Conservation (phyloP, 2,797 vertebrate species). For the Muscicapa comitata region DNA sequence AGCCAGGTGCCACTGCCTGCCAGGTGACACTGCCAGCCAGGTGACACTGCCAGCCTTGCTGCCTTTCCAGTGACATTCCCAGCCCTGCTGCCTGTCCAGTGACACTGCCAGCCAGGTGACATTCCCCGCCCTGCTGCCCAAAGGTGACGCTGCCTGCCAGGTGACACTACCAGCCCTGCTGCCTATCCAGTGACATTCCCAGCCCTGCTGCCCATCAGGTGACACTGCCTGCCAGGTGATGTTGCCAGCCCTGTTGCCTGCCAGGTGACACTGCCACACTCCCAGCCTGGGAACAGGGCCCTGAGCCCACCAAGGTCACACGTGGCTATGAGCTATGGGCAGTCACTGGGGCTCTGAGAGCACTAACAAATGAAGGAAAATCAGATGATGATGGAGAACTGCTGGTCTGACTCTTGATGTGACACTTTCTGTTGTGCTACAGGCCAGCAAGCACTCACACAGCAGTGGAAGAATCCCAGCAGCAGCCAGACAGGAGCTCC, state of each 20-base stretch:
- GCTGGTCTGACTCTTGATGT: not conserved
- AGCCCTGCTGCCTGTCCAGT: not conserved
- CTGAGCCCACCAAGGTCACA: not conserved
- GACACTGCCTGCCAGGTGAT: not conserved
- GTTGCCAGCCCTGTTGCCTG: not conserved
- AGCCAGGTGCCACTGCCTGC: too few species aligned
- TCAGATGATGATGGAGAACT: not conserved
- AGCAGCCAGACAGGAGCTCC: not conserved
- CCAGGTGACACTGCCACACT: too few species aligned
- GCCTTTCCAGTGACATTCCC: rapidly evolving
- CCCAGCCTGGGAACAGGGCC: not conserved
- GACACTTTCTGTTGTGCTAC: not conserved
- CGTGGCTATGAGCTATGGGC: rapidly evolving
- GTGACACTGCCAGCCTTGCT: too few species aligned
- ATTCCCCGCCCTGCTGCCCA: too few species aligned
- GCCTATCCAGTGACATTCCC: not conserved
- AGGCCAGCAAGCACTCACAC: not conserved
- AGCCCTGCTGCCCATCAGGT: not conserved
- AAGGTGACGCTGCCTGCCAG: not conserved
- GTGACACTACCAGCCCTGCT: not conserved
- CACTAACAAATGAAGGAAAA: not conserved
- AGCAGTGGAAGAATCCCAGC: not conserved
- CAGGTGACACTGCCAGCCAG: too few species aligned
- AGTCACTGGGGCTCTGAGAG: not conserved
- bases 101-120: not conserved